A percentile compares a stretch with the other conserved stretches of the same genome.
These are phyloP conservation scores for Trinorchestia longiramus DNA, from an alignment of 1,140 invertebrate genomes.

Conservation along the genomic window DNA sequence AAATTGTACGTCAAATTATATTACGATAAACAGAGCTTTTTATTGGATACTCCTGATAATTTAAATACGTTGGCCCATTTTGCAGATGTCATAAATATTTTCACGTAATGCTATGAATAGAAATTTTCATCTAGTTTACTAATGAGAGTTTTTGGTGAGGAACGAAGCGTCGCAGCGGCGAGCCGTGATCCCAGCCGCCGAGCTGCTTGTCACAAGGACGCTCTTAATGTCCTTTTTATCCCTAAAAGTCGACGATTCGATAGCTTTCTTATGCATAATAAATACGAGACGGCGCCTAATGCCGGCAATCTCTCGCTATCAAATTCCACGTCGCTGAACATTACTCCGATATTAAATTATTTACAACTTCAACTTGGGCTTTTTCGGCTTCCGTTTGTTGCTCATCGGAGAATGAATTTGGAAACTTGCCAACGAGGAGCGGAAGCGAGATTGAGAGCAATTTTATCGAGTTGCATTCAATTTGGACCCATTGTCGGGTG, in stretches of 20 bases:
- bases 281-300: constrained; percentile 41
- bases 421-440: constrained; percentile 21
- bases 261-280: constrained; percentile 52
- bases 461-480: constrained; percentile 48
- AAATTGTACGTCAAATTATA: too few species aligned
- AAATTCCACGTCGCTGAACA: constrained; percentile 47
- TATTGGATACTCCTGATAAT: too few species aligned
- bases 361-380: constrained; percentile 19
- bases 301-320: constrained; percentile 50
- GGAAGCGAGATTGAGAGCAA: constrained; percentile 43
- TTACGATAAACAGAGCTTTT: too few species aligned
- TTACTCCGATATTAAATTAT: constrained; percentile 51
- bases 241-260: constrained; percentile 50
- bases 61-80: not conserved
- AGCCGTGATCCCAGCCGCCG: not conserved
- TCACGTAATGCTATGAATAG: not conserved
- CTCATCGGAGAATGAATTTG: constrained; percentile 49
- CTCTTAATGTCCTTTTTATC: constrained; percentile 22
- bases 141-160: not conserved
- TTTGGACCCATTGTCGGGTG: constrained; percentile 16
- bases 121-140: not conserved
- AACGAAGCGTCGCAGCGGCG: too few species aligned
- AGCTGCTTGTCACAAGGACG: not conserved
- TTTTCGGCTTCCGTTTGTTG: constrained; percentile 48
- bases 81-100: not conserved